phyloP scores from a whole-genome alignment of 1,140 invertebrate species.

The Leptinotarsa defecta region DNA sequence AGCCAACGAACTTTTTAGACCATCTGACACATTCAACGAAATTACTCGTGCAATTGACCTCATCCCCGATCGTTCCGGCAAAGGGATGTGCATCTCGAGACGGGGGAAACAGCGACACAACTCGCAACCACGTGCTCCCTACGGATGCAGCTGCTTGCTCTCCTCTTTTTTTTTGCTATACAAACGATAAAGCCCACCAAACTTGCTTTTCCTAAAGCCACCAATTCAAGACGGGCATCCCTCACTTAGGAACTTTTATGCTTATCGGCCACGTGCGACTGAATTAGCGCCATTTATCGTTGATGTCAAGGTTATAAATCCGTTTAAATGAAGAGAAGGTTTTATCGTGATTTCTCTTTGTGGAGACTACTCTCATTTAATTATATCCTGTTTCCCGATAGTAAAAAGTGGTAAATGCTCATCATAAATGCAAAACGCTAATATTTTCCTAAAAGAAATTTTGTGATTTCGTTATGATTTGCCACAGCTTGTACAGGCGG shows the following conservation, averaged over 20 bases:
- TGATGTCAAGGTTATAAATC: neutral
- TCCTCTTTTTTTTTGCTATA: constrained; percentile 11
- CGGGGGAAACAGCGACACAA: constrained; percentile 2
- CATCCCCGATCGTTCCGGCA: neutral
- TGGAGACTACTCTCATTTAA: no score
- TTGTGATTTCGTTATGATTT: no score
- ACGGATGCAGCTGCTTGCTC: constrained; percentile 20
- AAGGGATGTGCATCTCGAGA: neutral
- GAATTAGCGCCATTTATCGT: constrained; percentile 10
- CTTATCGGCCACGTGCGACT: constrained; percentile 11
- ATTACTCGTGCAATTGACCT: neutral
- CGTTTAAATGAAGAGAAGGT: neutral
- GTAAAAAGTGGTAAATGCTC: no score
- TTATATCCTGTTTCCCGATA: no score
- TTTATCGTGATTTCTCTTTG: neutral
- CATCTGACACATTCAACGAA: no score
- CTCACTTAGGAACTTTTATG: neutral
- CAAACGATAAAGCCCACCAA: neutral
- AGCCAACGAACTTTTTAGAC: no score
- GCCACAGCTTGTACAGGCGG: no score
- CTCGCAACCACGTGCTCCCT: constrained; percentile 11
- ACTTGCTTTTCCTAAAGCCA: constrained; percentile 8
- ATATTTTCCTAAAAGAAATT: no score
- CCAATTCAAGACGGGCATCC: constrained; percentile 3
- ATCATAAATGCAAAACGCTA: no score